Conservation (phyloP, 1,140 invertebrate genomes). For the Eueides isabella region DNA sequence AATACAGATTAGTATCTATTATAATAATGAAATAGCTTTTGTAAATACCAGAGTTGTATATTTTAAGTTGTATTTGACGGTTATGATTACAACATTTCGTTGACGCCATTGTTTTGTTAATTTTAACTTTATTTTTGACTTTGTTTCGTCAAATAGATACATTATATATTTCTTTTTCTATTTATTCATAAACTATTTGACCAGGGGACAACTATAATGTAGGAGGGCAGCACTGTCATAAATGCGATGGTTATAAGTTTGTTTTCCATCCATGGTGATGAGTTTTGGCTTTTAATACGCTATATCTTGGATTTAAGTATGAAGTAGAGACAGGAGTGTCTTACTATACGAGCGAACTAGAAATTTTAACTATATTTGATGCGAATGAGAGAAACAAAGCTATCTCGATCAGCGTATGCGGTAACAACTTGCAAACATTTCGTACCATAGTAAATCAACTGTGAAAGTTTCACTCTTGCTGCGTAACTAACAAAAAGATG, state of each 20-base stretch:
- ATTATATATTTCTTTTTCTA: too few species aligned
- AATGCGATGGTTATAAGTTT: too few species aligned
- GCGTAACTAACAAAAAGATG: constrained; percentile 34
- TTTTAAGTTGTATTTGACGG: not conserved
- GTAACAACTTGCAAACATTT: constrained; percentile 29
- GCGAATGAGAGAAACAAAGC: constrained; percentile 25
- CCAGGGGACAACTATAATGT: too few species aligned
- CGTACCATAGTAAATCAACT: constrained; percentile 20
- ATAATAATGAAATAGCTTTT: not conserved
- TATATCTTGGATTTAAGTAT: too few species aligned
- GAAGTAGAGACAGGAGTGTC: too few species aligned
- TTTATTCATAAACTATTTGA: too few species aligned
- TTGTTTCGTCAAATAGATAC: too few species aligned
- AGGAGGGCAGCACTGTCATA: too few species aligned
- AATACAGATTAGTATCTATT: not conserved
- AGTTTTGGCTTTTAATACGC: too few species aligned
- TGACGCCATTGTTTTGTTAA: not conserved
- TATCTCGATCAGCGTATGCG: constrained; percentile 35
- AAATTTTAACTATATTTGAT: not conserved
- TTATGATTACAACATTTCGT: not conserved
- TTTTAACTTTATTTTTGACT: not conserved
- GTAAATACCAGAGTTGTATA: not conserved
- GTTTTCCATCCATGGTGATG: too few species aligned
- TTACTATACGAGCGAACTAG: too few species aligned
- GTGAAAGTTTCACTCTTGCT: constrained; percentile 21